Evolutionary conservation across 2,113 vertebrate species (phyloP), one percentile per base, ranked within the genome.

Genomic region (Oenanthe melanoleuca): DNA sequence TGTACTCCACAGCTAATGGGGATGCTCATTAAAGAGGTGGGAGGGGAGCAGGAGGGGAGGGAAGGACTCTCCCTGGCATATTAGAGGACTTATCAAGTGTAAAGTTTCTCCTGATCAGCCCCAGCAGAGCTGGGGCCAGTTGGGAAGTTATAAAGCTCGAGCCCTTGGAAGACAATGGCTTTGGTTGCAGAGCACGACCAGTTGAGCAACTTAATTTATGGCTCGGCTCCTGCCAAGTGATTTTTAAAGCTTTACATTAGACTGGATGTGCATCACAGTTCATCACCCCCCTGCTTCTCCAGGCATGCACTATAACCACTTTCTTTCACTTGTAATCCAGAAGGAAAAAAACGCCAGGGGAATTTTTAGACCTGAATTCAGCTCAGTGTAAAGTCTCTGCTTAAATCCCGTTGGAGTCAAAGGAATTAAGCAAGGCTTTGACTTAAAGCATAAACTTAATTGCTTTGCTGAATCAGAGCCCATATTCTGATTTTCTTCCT

Each of bases 1-100:
- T 97, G 94, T 96, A 96, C 94, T 97, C 97, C 97, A 86, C 81
- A 97, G 83, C 88, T 95, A 93, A 93, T 79, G 93, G 95, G 49
- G 84, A 91, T 71, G 92, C 91, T 96, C 90, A 89, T 97, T 96
- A 57, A 85, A 88, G 93, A 71, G 80, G 91, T 79, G 42, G 84
- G 88, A 73, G 80, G 73, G 49, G 81, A 40, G 7, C 23, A 0
- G n/a, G 63, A 28, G 82, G 74, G 80, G 74, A 80, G 50, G 56
- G 80, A 90, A 63, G 49, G 49, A 31, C 53, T 34, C 50, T 31
- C 61, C 53, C 65, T 74, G 67, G 34, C 74, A 49, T 90, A 92
- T 86, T 93, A 93, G 55, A 8, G 65, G 31, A 77, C 66, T 42
- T 69, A 82, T 81, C 91, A 89, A 81, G 77, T 23, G 81, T 93